Conservation (phyloP, 2,888 invertebrate genomes). For the Drosophila ochracea region DNA sequence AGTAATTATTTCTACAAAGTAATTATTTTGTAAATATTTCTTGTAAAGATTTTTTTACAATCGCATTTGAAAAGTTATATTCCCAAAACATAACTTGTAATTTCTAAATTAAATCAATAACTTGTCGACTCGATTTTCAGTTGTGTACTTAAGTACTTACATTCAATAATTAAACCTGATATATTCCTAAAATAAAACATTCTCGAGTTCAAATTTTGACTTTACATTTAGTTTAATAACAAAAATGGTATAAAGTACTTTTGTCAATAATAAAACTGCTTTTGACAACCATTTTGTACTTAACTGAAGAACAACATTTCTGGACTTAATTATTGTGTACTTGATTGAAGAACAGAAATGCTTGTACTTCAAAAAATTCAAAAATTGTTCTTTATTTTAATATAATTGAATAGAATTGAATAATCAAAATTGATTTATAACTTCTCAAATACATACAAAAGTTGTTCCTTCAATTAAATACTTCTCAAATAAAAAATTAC, state of each 20-base stretch:
- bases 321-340: neutral
- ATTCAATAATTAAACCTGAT: neutral
- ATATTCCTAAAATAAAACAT: neutral
- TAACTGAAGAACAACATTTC: neutral
- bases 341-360: neutral
- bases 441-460: neutral
- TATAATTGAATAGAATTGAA: fast-evolving
- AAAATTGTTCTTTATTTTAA: neutral
- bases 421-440: neutral
- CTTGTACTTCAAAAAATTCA: neutral
- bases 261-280: neutral
- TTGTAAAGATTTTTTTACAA: neutral
- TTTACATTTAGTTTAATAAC: neutral
- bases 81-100: neutral
- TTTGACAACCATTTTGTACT: neutral
- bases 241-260: neutral
- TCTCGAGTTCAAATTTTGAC: neutral
- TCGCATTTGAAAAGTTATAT: neutral
- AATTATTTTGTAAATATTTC: neutral
- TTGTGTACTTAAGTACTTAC: neutral
- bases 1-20: neutral
- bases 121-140: neutral
- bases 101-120: neutral
- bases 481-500: neutral
- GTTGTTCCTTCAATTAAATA: neutral